phyloP scores from a whole-genome alignment of 2,888 invertebrate species.

The Diloba caeruleocephala region DNA sequence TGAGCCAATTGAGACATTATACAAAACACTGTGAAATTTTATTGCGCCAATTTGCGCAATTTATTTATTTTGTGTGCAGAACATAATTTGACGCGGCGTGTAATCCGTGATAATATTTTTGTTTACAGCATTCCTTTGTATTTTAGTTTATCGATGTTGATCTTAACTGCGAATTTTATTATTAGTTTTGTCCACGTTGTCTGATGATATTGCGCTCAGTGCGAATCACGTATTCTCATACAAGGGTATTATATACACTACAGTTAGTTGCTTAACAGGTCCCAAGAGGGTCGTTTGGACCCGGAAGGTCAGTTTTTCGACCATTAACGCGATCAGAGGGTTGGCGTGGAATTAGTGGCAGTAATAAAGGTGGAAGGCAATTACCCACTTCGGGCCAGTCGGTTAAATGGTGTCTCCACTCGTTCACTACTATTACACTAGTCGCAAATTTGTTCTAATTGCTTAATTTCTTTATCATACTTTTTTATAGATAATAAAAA shows the following conservation, averaged over 20 bases:
- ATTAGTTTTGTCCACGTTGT: constrained; percentile 20
- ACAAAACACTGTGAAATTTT: constrained; percentile 52
- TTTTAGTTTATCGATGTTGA: constrained; percentile 27
- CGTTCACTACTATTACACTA: constrained; percentile 48
- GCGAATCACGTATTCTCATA: constrained; percentile 66
- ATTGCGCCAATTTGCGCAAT: constrained; percentile 44
- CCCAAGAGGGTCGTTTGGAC: constrained; percentile 77
- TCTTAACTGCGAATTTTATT: background rate
- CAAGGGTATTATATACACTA: constrained; percentile 59
- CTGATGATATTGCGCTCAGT: constrained; percentile 32
- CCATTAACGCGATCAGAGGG: constrained; percentile 85
- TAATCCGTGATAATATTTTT: constrained; percentile 33
- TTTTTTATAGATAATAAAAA: background rate
- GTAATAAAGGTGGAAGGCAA: constrained; percentile 82
- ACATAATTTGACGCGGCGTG: constrained; percentile 36
- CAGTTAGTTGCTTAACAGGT: constrained; percentile 77
- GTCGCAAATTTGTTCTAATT: constrained; percentile 51
- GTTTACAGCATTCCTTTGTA: constrained; percentile 25
- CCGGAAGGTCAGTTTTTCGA: constrained; percentile 87
- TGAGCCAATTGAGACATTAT: constrained; percentile 54
- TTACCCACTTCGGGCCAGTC: constrained; percentile 81
- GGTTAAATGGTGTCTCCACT: constrained; percentile 63
- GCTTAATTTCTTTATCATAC: constrained; percentile 37
- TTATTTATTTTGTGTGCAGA: constrained; percentile 35
- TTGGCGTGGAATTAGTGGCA: constrained; percentile 75